phyloP scores from a whole-genome alignment of 2,113 vertebrate genomes.

The Oreochromis niloticus region DNA sequence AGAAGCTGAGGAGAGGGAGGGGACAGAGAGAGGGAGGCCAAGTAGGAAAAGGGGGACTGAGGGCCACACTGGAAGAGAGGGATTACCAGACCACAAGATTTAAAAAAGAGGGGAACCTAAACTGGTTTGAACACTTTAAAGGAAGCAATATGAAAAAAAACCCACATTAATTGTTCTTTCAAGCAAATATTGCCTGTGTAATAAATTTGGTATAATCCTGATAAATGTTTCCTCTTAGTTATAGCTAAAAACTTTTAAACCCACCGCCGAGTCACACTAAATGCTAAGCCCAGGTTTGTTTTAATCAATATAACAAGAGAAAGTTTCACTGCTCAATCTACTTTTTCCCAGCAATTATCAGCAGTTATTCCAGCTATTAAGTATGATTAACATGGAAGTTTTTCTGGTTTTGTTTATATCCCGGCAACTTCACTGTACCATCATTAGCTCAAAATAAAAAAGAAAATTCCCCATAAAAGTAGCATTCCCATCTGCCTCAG shows the following conservation, averaged over 20 bases:
- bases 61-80: conserved; percentile 4
- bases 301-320: not conserved
- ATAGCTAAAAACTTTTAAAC: not conserved
- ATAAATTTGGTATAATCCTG: not conserved
- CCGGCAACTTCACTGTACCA: not conserved
- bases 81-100: not conserved
- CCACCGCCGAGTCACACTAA: not conserved
- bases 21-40: conserved; percentile 6
- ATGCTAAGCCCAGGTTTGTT: not conserved
- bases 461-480: not conserved
- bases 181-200: not conserved
- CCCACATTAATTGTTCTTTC: not conserved
- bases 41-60: not conserved
- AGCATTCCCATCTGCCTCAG: not conserved
- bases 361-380: not conserved
- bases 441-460: not conserved
- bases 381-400: not conserved
- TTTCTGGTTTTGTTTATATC: not conserved
- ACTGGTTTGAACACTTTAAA: not conserved
- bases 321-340: not conserved
- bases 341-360: not conserved
- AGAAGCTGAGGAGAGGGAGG: conserved; percentile 51
- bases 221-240: not conserved
- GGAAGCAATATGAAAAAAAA: rapidly evolving
- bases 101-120: not conserved